These are phyloP conservation scores for Ptyas mucosa DNA, from an alignment of 2,113 vertebrate species.

Conservation along the genomic window DNA sequence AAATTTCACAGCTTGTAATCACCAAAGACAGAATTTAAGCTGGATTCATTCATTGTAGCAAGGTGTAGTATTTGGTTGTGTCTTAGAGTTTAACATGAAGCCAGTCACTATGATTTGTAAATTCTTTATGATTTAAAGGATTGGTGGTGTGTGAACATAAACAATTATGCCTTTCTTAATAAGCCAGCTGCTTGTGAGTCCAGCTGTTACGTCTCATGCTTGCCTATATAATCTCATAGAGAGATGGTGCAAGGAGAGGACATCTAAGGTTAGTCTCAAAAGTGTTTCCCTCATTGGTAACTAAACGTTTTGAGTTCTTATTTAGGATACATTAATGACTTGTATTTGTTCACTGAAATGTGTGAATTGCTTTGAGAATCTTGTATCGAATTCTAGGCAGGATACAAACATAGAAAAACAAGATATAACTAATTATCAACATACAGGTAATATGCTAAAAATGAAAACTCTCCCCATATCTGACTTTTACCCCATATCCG, in stretches of 20 bases:
- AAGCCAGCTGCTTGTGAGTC: background rate
- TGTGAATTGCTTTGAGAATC: background rate
- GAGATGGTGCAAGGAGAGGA: background rate
- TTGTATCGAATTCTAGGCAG: background rate
- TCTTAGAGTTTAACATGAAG: background rate
- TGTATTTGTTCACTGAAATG: background rate
- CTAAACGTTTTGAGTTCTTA: background rate
- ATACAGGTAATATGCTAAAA: background rate
- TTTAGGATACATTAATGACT: background rate
- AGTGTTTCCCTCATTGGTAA: background rate
- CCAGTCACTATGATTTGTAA: background rate
- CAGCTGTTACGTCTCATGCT: background rate
- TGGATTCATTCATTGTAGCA: background rate
- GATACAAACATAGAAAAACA: background rate
- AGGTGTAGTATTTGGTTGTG: background rate
- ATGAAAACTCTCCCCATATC: background rate
- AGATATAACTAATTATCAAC: background rate
- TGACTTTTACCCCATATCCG: background rate
- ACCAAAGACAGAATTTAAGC: background rate
- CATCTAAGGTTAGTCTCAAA: background rate
- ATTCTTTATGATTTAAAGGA: background rate
- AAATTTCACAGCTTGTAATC: background rate
- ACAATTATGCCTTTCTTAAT: background rate
- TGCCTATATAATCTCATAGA: background rate
- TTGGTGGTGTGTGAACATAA: background rate